Evolutionary conservation across 2,113 vertebrate genomes (phyloP).

Genomic region (Castor canadensis): DNA sequence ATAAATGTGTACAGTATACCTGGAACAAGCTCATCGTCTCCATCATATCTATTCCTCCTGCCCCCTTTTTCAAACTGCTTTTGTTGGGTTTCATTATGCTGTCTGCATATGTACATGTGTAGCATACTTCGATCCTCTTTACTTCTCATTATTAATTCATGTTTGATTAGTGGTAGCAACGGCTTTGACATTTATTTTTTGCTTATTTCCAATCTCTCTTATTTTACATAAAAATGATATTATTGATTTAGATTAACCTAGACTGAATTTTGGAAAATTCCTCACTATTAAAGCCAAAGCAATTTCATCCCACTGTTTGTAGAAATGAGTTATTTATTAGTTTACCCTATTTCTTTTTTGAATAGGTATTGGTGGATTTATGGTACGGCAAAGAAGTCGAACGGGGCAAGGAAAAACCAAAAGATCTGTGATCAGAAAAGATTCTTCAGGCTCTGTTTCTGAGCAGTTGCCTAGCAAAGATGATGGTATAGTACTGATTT

Average conservation of each 20-base stretch:
- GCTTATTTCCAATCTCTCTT: background rate
- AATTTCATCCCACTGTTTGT: background rate
- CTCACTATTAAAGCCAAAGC: background rate
- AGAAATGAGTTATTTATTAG: background rate
- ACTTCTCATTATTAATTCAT: too few relatives aligned
- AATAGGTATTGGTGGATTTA: constrained; percentile 97
- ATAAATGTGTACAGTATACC: too few relatives aligned
- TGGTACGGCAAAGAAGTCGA: constrained; percentile 97
- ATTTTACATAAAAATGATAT: background rate
- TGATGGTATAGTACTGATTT: constrained; percentile 85
- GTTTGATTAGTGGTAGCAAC: background rate
- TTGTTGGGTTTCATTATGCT: too few relatives aligned
- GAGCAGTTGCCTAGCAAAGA: constrained; percentile 88
- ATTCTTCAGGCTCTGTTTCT: constrained; percentile 92
- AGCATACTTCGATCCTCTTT: too few relatives aligned
- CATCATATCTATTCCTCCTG: too few relatives aligned
- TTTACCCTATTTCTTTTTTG: constrained; percentile 27
- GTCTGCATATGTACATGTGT: too few relatives aligned
- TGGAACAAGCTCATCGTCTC: too few relatives aligned
- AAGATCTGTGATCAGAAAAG: constrained; percentile 89
- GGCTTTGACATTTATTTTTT: background rate
- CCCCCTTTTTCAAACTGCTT: too few relatives aligned
- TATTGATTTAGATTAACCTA: background rate
- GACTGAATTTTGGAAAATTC: background rate
- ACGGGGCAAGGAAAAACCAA: constrained; percentile 92